Conservation (phyloP, 1,140 invertebrate genomes). For the Lordiphosa stackelbergi region DNA sequence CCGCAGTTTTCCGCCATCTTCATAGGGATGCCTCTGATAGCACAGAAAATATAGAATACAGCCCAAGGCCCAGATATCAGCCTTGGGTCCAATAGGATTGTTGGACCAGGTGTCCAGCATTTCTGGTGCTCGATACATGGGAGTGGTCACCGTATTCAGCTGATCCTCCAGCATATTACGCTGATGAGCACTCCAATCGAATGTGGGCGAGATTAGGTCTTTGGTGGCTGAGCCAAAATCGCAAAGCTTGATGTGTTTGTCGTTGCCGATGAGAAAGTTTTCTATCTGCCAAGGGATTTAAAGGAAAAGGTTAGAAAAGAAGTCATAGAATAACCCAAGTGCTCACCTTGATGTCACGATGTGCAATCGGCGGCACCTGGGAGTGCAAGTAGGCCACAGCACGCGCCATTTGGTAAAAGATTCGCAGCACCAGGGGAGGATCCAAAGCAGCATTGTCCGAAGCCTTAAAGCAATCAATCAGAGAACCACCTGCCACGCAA, state of each 20-base stretch:
- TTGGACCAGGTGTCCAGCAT: slow-evolving; percentile 99
- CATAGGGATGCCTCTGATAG: slow-evolving; percentile 97
- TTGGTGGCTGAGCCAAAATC: slow-evolving; percentile 98
- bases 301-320: background rate
- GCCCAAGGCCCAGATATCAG: slow-evolving; percentile 98
- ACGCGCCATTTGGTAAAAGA: slow-evolving; percentile 94
- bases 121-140: slow-evolving; percentile 95
- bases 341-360: slow-evolving; percentile 87
- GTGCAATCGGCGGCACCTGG: slow-evolving; percentile 91
- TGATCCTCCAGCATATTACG: slow-evolving; percentile 95
- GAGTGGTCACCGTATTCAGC: slow-evolving; percentile 87
- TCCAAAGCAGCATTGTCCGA: slow-evolving; percentile 80
- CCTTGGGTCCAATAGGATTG: slow-evolving; percentile 90
- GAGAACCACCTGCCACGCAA: slow-evolving; percentile 81
- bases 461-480: slow-evolving; percentile 88
- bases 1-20: slow-evolving; percentile 95
- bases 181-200: slow-evolving; percentile 94
- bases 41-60: slow-evolving; percentile 96
- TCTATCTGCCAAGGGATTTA: slow-evolving; percentile 80
- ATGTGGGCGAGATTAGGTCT: slow-evolving; percentile 89
- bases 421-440: slow-evolving; percentile 87
- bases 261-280: slow-evolving; percentile 83
- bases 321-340: background rate
- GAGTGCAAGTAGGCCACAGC: slow-evolving; percentile 96
- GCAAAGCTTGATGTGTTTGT: slow-evolving; percentile 95